Conservation (phyloP, 2,113 vertebrate genomes). For the Notothenia rossii region DNA sequence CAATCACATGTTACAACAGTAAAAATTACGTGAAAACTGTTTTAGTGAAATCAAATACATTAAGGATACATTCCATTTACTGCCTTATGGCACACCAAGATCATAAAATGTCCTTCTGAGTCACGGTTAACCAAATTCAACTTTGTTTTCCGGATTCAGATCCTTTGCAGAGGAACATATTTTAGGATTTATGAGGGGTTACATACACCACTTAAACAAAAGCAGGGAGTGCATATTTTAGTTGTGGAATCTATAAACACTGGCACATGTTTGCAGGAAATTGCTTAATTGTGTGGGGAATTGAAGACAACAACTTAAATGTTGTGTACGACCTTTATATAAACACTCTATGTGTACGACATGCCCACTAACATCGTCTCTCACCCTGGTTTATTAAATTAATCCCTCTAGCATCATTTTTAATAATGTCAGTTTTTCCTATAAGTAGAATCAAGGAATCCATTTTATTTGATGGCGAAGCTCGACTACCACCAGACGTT, state of each 20-base stretch:
- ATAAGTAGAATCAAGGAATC: background rate
- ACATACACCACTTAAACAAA: constrained; percentile 1
- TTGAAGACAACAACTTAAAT: constrained; percentile 23
- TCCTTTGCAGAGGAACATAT: constrained; percentile 5
- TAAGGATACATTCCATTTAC: background rate
- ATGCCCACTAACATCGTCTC: constrained; percentile 13
- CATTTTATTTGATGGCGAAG: background rate
- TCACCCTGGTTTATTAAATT: background rate
- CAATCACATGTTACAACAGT: constrained; percentile 10
- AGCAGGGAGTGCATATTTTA: constrained; percentile 25
- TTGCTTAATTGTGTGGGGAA: constrained; percentile 3
- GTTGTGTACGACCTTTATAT: background rate
- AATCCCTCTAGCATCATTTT: background rate
- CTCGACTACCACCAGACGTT: constrained; percentile 1
- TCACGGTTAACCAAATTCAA: background rate
- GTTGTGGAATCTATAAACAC: constrained; percentile 26
- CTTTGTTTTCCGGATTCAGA: background rate
- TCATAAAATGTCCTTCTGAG: background rate
- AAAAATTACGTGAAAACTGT: background rate
- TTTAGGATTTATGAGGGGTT: background rate
- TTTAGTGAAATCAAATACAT: constrained; percentile 1
- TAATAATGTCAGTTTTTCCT: background rate
- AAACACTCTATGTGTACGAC: background rate
- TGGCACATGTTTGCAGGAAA: constrained; percentile 35
- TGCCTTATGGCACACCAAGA: background rate